These are phyloP conservation scores for Nothocercus julius DNA, from an alignment of 2,113 vertebrate genomes.

Conservation along the genomic window DNA sequence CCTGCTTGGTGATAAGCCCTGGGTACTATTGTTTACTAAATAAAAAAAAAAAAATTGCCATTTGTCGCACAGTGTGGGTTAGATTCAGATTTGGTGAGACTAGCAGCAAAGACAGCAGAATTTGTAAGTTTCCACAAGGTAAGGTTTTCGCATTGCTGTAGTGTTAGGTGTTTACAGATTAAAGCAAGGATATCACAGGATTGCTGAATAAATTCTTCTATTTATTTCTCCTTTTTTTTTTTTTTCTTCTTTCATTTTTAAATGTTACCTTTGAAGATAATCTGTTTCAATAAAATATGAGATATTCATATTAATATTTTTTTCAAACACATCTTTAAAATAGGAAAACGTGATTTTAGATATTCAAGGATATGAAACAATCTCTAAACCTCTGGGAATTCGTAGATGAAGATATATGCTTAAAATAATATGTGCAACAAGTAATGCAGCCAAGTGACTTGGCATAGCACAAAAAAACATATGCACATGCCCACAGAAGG, in stretches of 20 bases:
- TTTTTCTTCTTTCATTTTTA: neutral
- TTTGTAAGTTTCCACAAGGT: neutral
- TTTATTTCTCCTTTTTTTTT: rapidly evolving
- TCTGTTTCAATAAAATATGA: neutral
- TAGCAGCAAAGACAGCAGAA: neutral
- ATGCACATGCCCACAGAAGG: neutral
- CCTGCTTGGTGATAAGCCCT: neutral
- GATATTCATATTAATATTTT: neutral
- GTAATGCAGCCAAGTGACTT: neutral
- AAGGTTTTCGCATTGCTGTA: constrained; percentile 3
- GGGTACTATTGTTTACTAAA: constrained; percentile 8
- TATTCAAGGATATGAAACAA: neutral
- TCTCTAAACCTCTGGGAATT: neutral
- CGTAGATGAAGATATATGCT: neutral
- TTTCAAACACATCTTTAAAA: neutral
- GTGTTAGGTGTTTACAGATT: neutral
- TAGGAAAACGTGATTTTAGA: neutral
- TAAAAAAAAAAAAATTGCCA: constrained; percentile 28
- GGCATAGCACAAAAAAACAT: neutral
- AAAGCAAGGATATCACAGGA: neutral
- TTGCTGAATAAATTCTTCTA: neutral
- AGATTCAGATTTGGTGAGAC: constrained; percentile 17
- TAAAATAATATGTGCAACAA: neutral
- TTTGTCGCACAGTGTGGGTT: neutral
- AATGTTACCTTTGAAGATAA: neutral